Conservation (phyloP, 2,888 invertebrate genomes). For the Clitarchus hookeri region DNA sequence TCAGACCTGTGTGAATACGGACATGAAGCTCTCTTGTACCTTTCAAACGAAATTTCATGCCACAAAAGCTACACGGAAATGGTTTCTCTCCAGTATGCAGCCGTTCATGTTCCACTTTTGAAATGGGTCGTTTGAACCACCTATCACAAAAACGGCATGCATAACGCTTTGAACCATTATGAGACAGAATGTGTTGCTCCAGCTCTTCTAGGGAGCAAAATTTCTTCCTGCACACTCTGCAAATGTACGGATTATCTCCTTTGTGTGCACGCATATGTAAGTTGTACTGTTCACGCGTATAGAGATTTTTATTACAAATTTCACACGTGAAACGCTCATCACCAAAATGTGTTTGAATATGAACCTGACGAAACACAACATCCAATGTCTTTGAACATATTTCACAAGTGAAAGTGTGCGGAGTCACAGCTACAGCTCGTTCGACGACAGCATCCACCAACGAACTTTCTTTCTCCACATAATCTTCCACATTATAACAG, state of each 20-base stretch:
- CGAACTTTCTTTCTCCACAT: neutral
- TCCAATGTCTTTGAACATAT: neutral
- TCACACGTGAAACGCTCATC: constrained; percentile 16
- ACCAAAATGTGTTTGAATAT: neutral
- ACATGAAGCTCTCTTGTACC: neutral
- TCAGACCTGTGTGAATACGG: constrained; percentile 17
- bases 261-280: constrained; percentile 22
- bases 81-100: constrained; percentile 11
- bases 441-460: neutral
- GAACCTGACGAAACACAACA: neutral
- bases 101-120: neutral
- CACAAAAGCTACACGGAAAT: neutral
- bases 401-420: constrained; percentile 10
- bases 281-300: constrained; percentile 19
- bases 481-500: neutral
- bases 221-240: constrained; percentile 4
- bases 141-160: constrained; percentile 4
- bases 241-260: constrained; percentile 4
- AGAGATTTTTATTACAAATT: constrained; percentile 17
- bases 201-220: neutral
- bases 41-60: constrained; percentile 19
- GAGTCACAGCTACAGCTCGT: neutral
- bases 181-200: neutral
- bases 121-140: neutral
- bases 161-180: neutral